These are phyloP conservation scores for Elegia similella DNA, from an alignment of 2,888 invertebrate species.

Conservation along the genomic window DNA sequence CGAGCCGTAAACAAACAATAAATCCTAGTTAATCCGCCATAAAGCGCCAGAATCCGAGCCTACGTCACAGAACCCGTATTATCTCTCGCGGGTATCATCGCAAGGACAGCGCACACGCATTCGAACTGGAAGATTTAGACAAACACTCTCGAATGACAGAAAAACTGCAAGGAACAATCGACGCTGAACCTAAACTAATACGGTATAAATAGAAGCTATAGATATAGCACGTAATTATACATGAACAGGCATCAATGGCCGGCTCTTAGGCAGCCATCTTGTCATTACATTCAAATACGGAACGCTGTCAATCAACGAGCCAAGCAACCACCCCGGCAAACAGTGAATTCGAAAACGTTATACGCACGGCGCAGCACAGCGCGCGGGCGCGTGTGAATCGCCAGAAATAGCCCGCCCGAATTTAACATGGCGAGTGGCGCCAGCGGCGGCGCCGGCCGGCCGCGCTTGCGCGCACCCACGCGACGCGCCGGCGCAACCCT, in stretches of 20 bases:
- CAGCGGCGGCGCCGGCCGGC: constrained; percentile 66
- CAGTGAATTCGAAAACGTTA: constrained; percentile 54
- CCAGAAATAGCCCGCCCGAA: constrained; percentile 77
- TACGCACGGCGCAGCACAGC: constrained; percentile 51
- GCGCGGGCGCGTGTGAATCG: constrained; percentile 72
- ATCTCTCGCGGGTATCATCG: constrained; percentile 26
- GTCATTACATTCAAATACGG: constrained; percentile 9
- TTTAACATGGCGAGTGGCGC: constrained; percentile 75
- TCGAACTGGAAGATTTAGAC: constrained; percentile 4
- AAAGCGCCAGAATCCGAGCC: constrained; percentile 30
- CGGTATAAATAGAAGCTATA: neutral
- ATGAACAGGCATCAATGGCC: constrained; percentile 7
- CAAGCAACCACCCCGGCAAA: constrained; percentile 12
- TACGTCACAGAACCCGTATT: constrained; percentile 25
- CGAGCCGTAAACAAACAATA: constrained; percentile 57
- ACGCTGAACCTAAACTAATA: neutral
- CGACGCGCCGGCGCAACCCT: constrained; percentile 36
- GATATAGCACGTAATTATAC: neutral
- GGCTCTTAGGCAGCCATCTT: neutral
- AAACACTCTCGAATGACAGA: neutral
- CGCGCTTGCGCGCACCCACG: constrained; percentile 39
- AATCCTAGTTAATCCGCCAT: constrained; percentile 49
- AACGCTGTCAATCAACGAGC: constrained; percentile 11
- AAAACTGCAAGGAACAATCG: neutral
- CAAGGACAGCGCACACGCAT: constrained; percentile 26